Evolutionary conservation across 2,888 invertebrate species (phyloP).

Genomic region (Zaprionus obscuricornis): DNA sequence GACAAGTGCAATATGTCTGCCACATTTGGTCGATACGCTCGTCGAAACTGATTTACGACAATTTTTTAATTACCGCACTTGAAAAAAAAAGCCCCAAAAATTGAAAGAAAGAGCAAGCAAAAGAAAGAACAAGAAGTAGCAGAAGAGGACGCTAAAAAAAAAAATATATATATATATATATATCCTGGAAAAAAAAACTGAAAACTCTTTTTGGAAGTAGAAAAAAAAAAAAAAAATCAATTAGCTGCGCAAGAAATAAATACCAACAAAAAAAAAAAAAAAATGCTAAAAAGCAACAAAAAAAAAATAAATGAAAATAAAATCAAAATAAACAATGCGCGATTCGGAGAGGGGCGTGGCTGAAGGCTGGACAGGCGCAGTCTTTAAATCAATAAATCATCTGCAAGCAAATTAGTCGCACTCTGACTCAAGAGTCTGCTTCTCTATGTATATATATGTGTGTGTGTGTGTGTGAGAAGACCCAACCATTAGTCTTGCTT

Average conservation of each 20-base stretch:
- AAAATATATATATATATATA: too few species aligned
- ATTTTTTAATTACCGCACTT: slow-evolving; percentile 58
- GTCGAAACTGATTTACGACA: slow-evolving; percentile 55
- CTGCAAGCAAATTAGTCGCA: slow-evolving; percentile 77
- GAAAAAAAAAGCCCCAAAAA: slow-evolving; percentile 20
- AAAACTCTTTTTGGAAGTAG: slow-evolving; percentile 61
- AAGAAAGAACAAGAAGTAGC: background rate
- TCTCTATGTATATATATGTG: slow-evolving; percentile 7
- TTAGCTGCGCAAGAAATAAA: slow-evolving; percentile 50
- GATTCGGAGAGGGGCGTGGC: background rate
- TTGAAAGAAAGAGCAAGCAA: background rate
- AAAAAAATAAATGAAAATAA: slow-evolving; percentile 40
- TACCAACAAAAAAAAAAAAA: slow-evolving; percentile 5
- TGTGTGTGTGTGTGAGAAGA: slow-evolving; percentile 4
- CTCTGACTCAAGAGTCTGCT: slow-evolving; percentile 13
- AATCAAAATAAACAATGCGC: slow-evolving; percentile 68
- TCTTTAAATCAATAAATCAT: slow-evolving; percentile 78
- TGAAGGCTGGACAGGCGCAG: slow-evolving; percentile 8
- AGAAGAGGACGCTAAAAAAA: too few species aligned
- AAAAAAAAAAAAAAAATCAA: slow-evolving; percentile 68
- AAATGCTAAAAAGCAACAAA: too few species aligned
- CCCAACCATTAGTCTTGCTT: slow-evolving; percentile 70
- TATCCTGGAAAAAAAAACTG: too few species aligned
- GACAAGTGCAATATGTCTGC: background rate
- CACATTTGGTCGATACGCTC: slow-evolving; percentile 20